phyloP scores from a whole-genome alignment of 2,888 invertebrate species.

The Stenotaenia linearis region DNA sequence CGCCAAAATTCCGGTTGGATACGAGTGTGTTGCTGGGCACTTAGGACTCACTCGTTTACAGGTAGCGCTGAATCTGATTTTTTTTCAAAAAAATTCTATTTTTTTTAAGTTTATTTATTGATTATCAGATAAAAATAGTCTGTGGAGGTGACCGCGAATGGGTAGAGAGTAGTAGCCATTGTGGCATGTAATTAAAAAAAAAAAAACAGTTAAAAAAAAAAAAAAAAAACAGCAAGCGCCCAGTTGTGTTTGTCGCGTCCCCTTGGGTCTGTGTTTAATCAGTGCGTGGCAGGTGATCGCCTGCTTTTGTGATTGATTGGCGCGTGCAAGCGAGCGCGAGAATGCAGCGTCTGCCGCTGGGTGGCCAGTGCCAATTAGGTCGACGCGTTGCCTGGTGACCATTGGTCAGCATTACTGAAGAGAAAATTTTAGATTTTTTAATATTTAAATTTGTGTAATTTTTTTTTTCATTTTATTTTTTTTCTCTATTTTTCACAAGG shows the following conservation, averaged over 20 bases:
- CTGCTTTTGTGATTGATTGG: constrained; percentile 14
- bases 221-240: background rate
- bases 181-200: constrained; percentile 13
- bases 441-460: constrained; percentile 26
- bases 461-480: background rate
- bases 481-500: background rate
- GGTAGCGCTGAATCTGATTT: constrained; percentile 4
- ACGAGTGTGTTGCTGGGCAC: background rate
- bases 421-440: constrained; percentile 10
- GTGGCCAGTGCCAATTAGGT: constrained; percentile 27
- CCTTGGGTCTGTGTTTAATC: constrained; percentile 19
- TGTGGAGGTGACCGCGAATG: background rate
- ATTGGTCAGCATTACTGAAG: constrained; percentile 15
- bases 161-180: background rate
- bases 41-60: background rate
- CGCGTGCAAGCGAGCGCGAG: constrained; percentile 19
- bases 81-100: background rate
- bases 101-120: background rate
- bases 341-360: constrained; percentile 15
- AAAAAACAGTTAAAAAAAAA: background rate
- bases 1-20: constrained; percentile 1
- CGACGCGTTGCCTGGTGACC: constrained; percentile 24
- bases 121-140: background rate
- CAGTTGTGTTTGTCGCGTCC: constrained; percentile 19
- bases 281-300: constrained; percentile 19